These are phyloP conservation scores for Lemur catta DNA, from an alignment of 2,797 vertebrate species.

Conservation along the genomic window DNA sequence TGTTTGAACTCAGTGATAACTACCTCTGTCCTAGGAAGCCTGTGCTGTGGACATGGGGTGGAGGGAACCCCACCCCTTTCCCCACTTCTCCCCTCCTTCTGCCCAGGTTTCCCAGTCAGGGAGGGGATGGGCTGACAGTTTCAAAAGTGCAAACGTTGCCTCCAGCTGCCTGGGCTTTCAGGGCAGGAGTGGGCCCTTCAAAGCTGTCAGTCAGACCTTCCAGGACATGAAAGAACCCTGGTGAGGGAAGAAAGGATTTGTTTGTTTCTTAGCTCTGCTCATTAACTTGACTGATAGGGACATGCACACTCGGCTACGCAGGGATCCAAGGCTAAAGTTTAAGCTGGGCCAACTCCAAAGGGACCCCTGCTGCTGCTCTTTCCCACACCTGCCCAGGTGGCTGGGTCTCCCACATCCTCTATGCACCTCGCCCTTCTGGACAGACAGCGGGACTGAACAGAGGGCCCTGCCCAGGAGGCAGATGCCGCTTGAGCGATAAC, in stretches of 20 bases:
- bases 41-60: not conserved
- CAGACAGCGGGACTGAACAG: not conserved
- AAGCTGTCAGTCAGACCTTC: not conserved
- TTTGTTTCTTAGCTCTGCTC: slow-evolving; percentile 25
- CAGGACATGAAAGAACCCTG: not conserved
- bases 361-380: not conserved
- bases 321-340: not conserved
- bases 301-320: no score
- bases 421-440: not conserved
- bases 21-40: not conserved
- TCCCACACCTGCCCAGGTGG: not conserved
- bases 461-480: not conserved
- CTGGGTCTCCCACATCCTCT: not conserved
- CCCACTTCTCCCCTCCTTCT: not conserved
- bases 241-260: not conserved
- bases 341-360: not conserved
- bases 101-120: not conserved
- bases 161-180: not conserved
- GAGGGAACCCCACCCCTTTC: not conserved
- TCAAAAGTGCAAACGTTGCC: not conserved
- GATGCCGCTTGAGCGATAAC: not conserved
- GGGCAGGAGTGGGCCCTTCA: not conserved
- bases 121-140: not conserved
- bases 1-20: not conserved
- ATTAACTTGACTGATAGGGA: not conserved